Evolutionary conservation across 2,888 invertebrate genomes (phyloP).

Genomic region (Pandemis heparana): DNA sequence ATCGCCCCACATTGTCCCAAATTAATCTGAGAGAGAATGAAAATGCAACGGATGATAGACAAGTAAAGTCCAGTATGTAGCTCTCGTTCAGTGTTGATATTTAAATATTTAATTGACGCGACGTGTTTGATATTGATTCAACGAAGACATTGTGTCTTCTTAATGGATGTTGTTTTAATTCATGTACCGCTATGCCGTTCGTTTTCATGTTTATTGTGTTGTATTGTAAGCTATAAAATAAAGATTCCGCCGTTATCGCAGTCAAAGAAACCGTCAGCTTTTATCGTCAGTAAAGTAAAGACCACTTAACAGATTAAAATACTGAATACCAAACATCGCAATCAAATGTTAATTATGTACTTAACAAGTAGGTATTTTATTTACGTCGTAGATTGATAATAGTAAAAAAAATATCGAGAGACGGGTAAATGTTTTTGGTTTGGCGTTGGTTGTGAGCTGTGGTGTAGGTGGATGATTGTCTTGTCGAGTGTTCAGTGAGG

Average conservation of each 20-base stretch:
- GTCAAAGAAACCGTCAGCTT: slow-evolving; percentile 12
- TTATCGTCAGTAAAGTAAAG: slow-evolving; percentile 18
- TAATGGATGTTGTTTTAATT: slow-evolving; percentile 28
- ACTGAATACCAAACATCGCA: slow-evolving; percentile 10
- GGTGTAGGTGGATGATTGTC: background rate
- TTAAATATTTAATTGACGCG: background rate
- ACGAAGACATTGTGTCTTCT: background rate
- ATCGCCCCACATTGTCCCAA: background rate
- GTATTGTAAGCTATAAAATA: slow-evolving; percentile 2
- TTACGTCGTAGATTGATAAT: background rate
- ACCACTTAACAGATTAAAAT: slow-evolving; percentile 14
- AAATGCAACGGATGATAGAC: background rate
- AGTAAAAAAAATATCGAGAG: background rate
- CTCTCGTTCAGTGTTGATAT: background rate
- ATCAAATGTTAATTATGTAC: slow-evolving; percentile 11
- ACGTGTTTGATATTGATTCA: slow-evolving; percentile 13
- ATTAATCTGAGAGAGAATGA: background rate
- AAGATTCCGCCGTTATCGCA: slow-evolving; percentile 25
- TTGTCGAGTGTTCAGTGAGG: background rate
- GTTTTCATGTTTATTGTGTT: slow-evolving; percentile 8
- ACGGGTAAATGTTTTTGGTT: background rate
- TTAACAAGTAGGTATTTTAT: background rate
- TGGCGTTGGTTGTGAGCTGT: background rate
- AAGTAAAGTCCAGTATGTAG: background rate
- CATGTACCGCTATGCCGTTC: slow-evolving; percentile 1